phyloP scores from a whole-genome alignment of 2,888 invertebrate species.

The Cheilosia scutellata region DNA sequence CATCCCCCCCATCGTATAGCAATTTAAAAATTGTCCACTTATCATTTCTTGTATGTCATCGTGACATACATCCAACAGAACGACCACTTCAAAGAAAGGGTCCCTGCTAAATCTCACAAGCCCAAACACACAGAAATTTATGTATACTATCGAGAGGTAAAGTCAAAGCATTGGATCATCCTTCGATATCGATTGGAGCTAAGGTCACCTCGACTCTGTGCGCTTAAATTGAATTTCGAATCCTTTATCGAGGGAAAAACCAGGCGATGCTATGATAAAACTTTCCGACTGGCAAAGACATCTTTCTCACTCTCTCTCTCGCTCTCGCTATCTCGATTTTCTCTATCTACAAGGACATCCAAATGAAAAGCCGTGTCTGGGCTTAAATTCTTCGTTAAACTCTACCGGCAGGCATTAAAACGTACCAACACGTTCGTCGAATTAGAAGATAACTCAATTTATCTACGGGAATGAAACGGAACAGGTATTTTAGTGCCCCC shows the following conservation, averaged over 20 bases:
- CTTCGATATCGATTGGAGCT: conserved; percentile 36
- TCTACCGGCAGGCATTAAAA: conserved; percentile 52
- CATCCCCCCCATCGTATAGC: conserved; percentile 39
- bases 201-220: conserved; percentile 46
- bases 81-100: neutral
- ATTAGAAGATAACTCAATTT: conserved; percentile 75
- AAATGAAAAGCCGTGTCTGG: conserved; percentile 36
- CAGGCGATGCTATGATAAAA: conserved; percentile 53
- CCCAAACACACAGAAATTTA: neutral
- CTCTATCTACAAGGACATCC: conserved; percentile 50
- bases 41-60: conserved; percentile 40
- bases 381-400: conserved; percentile 38
- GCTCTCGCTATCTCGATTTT: neutral
- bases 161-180: conserved; percentile 61
- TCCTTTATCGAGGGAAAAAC: conserved; percentile 19
- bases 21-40: conserved; percentile 72
- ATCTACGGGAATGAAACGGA: conserved; percentile 50
- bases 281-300: conserved; percentile 31
- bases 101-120: neutral
- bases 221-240: conserved; percentile 65
- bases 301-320: no score
- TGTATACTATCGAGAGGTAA: neutral
- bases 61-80: conserved; percentile 12
- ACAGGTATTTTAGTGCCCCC: conserved; percentile 48
- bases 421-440: conserved; percentile 69